Base-by-base conservation (phyloP, 2,888 invertebrate genomes). In the Scaptomyza cyrtandrae region DNA sequence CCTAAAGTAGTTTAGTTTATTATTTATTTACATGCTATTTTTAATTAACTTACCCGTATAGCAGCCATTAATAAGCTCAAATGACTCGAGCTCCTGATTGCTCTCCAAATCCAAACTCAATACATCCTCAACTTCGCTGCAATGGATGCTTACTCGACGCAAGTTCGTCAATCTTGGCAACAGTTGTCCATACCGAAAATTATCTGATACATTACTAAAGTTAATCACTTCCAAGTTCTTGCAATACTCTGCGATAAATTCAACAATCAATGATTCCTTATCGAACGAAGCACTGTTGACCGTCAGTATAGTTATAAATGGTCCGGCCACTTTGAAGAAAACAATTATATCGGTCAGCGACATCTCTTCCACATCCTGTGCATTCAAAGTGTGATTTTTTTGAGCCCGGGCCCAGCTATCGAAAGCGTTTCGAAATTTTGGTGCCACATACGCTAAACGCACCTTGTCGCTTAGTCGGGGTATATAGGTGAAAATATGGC, bases 41-140 rank as follows among this genome's bases (percentile, higher is more conserved):
- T 29, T 2, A 1, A 3, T 7, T 9, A 4, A 14, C 71, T 43
- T 45, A 87, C 85, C 85, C 53, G 88, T 75, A 60, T 86, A 86
- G 19, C 85, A 86, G 2, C 85, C 85, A 54, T 78, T 86, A 10
- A 79, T 44, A 2, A 88, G 50, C 29, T 79, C 81, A 35, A 86
- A 86, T 6, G 68, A 63, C 27, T 86, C 79, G 33, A 86, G 24
- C 0, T 79, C 68, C 9, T 44, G 27, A 27, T 86, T 86, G 0
- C 50, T 16, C 4, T 71, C 56, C 44, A 86, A 27, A 19, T 88
- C 64, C n/a, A 88, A 63, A 14, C 44, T 50, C 0, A 88, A 37
- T 10, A 78, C 88, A 61, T 87, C 88, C 11, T 86, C 85, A 0
- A 75, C 72, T n/a, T 85, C 88, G 65, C 72, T 45, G 41, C 85